Percentiles rank a stretch among this genome's conserved stretches.
phyloP scores from a whole-genome alignment of 1,140 invertebrate genomes.

The Pseudomyrmex sp. region DNA sequence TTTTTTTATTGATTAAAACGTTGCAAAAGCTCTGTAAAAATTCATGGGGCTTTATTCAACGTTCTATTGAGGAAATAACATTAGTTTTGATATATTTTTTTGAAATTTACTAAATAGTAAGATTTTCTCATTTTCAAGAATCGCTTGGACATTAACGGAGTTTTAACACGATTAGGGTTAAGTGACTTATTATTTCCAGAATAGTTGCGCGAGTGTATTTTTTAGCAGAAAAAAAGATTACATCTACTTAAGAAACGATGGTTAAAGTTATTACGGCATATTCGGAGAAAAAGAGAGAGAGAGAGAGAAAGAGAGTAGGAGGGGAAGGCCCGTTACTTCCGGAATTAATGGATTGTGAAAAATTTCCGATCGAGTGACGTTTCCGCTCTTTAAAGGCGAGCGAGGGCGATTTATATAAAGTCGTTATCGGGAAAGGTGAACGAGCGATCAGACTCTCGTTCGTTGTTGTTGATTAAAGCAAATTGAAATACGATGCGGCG shows the following conservation, averaged over 20 bases:
- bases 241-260: conserved; percentile 34
- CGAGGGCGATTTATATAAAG: conserved; percentile 23
- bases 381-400: conserved; percentile 11
- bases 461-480: conserved; percentile 1
- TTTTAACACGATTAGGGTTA: too few species aligned
- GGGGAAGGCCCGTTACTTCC: conserved; percentile 41
- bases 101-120: too few species aligned
- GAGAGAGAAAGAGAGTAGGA: too few species aligned
- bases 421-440: conserved; percentile 4
- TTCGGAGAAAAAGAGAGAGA: conserved; percentile 34
- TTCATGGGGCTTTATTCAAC: too few species aligned
- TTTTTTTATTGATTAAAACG: too few species aligned
- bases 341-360: conserved; percentile 70
- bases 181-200: conserved; percentile 16
- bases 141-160: too few species aligned
- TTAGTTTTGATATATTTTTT: too few species aligned
- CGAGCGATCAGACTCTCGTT: conserved; percentile 1
- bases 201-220: background rate
- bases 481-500: background rate
- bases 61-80: too few species aligned
- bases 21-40: too few species aligned
- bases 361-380: conserved; percentile 59
- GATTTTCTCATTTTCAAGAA: too few species aligned
- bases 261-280: conserved; percentile 62
- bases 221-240: background rate